Percentiles rank a stretch among this genome's conserved stretches.
These are phyloP conservation scores for Embidobia sp. DNA, from an alignment of 2,888 invertebrate genomes.

Conservation along the genomic window DNA sequence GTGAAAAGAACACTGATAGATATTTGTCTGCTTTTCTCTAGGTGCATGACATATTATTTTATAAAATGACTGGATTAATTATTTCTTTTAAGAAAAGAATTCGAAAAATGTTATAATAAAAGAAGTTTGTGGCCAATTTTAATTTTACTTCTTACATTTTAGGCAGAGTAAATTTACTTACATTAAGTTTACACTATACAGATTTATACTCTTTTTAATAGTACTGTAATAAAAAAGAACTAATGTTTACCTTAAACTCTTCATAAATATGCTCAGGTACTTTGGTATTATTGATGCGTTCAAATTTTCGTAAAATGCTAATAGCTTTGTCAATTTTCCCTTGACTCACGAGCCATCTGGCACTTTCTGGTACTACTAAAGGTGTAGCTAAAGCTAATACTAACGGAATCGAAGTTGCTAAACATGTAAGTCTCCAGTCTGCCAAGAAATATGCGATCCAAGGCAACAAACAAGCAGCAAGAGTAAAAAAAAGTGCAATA, in stretches of 20 bases:
- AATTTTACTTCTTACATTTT: too few species aligned
- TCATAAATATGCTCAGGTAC: conserved; percentile 89
- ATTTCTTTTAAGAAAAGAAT: too few species aligned
- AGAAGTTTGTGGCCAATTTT: too few species aligned
- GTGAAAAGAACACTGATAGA: too few species aligned
- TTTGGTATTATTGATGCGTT: conserved; percentile 89
- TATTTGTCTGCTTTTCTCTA: too few species aligned
- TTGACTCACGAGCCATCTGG: conserved; percentile 93
- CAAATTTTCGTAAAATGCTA: conserved; percentile 89
- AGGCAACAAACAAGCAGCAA: conserved; percentile 89
- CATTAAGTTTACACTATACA: too few species aligned
- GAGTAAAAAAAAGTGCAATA: conserved; percentile 93
- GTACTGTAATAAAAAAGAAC: too few species aligned
- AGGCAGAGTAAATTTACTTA: too few species aligned
- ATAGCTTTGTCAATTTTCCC: conserved; percentile 91
- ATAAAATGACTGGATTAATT: too few species aligned
- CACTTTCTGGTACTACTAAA: conserved; percentile 91
- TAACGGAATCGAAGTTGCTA: conserved; percentile 90
- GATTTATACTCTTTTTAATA: too few species aligned
- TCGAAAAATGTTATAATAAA: too few species aligned
- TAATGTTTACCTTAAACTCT: conserved; percentile 88
- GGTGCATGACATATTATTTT: too few species aligned
- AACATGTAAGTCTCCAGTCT: conserved; percentile 90
- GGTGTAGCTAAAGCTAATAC: conserved; percentile 88
- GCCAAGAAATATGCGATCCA: conserved; percentile 92